These are phyloP conservation scores for Leptinotarsa lineolata DNA, from an alignment of 1,140 invertebrate genomes.

Conservation along the genomic window DNA sequence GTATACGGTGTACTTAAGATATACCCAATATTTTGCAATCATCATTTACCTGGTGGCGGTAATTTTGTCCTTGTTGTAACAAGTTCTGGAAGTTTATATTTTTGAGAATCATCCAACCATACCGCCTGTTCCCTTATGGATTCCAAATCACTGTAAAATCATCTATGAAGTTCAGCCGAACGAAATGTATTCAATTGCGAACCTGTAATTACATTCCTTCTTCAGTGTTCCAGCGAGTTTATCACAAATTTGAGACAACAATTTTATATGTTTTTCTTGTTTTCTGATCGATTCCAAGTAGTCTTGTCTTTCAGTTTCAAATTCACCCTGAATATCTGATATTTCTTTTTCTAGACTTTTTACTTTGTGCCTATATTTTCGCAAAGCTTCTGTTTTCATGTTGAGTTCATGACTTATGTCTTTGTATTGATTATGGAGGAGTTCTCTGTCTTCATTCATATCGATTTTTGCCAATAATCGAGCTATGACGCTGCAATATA, in stretches of 20 bases:
- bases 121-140: conserved; percentile 69
- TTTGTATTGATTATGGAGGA: conserved; percentile 70
- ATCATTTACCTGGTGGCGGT: conserved; percentile 64
- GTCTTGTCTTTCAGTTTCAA: conserved; percentile 81
- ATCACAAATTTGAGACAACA: conserved; percentile 72
- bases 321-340: conserved; percentile 79
- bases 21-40: conserved; percentile 4
- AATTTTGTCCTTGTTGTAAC: conserved; percentile 67
- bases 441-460: conserved; percentile 65
- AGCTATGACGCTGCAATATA: conserved; percentile 62
- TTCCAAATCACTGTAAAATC: conserved; percentile 64
- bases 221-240: conserved; percentile 73
- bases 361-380: conserved; percentile 70
- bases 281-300: conserved; percentile 83
- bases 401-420: conserved; percentile 78
- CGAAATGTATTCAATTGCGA: neutral
- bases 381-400: conserved; percentile 71
- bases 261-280: conserved; percentile 74
- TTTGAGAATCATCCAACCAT: conserved; percentile 78
- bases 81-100: conserved; percentile 75
- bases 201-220: conserved; percentile 77
- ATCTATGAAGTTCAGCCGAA: neutral
- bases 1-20: no score
- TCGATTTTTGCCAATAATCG: conserved; percentile 72
- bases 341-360: conserved; percentile 74